Evolutionary conservation across 2,888 invertebrate genomes (phyloP), one percentile per base, ranked within the genome.

Genomic region (Agriopis marginaria): DNA sequence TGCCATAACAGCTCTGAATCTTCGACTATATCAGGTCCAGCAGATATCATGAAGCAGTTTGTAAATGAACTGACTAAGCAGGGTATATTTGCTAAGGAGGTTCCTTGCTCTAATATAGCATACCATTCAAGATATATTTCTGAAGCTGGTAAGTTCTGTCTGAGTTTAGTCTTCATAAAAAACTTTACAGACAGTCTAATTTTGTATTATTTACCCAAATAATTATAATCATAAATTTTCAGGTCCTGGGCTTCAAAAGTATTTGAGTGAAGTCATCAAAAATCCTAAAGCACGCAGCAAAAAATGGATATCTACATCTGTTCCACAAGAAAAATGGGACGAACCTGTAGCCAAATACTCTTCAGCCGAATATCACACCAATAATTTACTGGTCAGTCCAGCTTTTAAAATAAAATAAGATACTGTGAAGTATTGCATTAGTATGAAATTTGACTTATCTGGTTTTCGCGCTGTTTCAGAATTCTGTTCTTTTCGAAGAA

Each of bases 311-410:
- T 97, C 98, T 63, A 96, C 97, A 0, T 98, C 98, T 3, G 96
- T 98, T 3, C 96, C 97, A 1, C 86, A 90, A 72, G 87, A 86
- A 0, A 78, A 76, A 42, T 90, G 89, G 89, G 67, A 81, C 0
- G 79, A 86, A 40, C 75, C 79, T 0, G 17, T 55, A 0, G 88
- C 88, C 0, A 92, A 95, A 77, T 91, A 94, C 32, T 96, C 96
- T 3, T 98, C 97, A 0, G 97, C 98, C 0, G 97, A 97, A 75
- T 99, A 98, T 83, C 97, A 97, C 80, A 96, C 97, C 0, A 97
- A 98, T 84, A 98, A 98, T 85, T 92, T 98, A 55, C 87, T 97
- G 74, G 81, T 97, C 17, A 23, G 17, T 23, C 94, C 92, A 77
- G 3, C 17, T 9, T 40, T 12, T 17, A 40, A 32, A 12, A 10